Base-by-base conservation (phyloP, 2,113 vertebrate genomes). In the Sebastes schlegelii region DNA sequence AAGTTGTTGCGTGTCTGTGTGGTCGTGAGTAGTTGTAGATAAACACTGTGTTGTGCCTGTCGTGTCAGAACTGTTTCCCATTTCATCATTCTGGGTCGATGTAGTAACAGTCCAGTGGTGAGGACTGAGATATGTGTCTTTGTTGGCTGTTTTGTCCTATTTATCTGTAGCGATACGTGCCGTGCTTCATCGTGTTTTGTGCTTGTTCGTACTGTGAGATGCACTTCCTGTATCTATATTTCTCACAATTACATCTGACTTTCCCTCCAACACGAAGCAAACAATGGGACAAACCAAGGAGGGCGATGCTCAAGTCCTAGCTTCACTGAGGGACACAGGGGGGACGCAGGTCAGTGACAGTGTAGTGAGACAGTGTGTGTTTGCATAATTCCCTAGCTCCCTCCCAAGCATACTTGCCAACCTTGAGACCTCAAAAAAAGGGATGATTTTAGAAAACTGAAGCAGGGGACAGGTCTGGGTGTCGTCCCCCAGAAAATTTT, bases 261-360 rank as follows among this genome's bases (percentile, higher is more conserved):
- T 87, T 92, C 79, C 90, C 86, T 87, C 74, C 88, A 74, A 8
- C 86, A 66, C 82, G 71, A 93, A 93, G 89, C 92, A 77, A 84
- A 91, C 87, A 87, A 88, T 84, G 81, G 90, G 86, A 73, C 85
- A 60, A 75, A 79, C 67, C 80, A 54, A 42, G 88, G 85, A 81
- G 76, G 77, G 64, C 71, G 82, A 8, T 60, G 83, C 77, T 80
- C 89, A 83, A 85, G 89, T 80, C 89, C 90, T 79, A 84, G 83
- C 89, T 79, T 77, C 74, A 63, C 90, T 80, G 88, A 86, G 88
- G 78, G 70, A 55, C 84, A 83, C 79, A 64, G 76, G 91, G 86
- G 80, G 83, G 85, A 85, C 1, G 78, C 90, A 93, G 93, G 92
- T 95, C 65, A 91, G 93, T 92, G 86, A 79, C 68, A 82, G 91